Conservation (phyloP, 2,797 vertebrate species). For the Emys orbicularis region DNA sequence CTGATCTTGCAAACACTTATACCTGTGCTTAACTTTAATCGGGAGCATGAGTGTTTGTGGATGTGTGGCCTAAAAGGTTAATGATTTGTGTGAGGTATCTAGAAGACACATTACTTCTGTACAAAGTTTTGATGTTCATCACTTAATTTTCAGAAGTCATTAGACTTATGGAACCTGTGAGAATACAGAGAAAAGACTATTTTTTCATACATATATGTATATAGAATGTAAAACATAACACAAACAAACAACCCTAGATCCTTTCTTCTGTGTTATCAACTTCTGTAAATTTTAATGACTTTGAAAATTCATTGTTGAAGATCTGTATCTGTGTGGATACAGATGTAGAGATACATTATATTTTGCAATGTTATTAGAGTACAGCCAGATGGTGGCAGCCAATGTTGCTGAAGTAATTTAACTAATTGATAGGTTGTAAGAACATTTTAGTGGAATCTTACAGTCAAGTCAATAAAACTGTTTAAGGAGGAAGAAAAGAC, state of each 20-base stretch:
- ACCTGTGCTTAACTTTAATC: slow-evolving; percentile 18
- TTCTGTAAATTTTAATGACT: slow-evolving; percentile 58
- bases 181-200: background rate
- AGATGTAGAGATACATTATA: slow-evolving; percentile 11
- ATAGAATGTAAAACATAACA: slow-evolving; percentile 40
- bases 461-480: slow-evolving; percentile 66
- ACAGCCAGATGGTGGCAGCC: slow-evolving; percentile 46
- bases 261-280: slow-evolving; percentile 18
- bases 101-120: slow-evolving; percentile 8
- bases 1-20: background rate
- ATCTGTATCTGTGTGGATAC: background rate
- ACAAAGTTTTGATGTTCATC: slow-evolving; percentile 13
- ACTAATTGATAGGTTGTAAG: slow-evolving; percentile 65
- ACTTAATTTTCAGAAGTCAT: slow-evolving; percentile 47
- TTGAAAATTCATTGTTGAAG: slow-evolving; percentile 30
- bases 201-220: slow-evolving; percentile 29
- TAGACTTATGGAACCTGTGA: background rate
- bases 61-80: slow-evolving; percentile 42
- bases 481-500: slow-evolving; percentile 59
- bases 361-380: slow-evolving; percentile 59
- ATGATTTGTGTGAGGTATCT: slow-evolving; percentile 45
- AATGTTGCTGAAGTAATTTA: slow-evolving; percentile 62
- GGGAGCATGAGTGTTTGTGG: background rate
- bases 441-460: slow-evolving; percentile 56
- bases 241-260: background rate